phyloP scores from a whole-genome alignment of 2,113 vertebrate genomes.

The Gallinago media region DNA sequence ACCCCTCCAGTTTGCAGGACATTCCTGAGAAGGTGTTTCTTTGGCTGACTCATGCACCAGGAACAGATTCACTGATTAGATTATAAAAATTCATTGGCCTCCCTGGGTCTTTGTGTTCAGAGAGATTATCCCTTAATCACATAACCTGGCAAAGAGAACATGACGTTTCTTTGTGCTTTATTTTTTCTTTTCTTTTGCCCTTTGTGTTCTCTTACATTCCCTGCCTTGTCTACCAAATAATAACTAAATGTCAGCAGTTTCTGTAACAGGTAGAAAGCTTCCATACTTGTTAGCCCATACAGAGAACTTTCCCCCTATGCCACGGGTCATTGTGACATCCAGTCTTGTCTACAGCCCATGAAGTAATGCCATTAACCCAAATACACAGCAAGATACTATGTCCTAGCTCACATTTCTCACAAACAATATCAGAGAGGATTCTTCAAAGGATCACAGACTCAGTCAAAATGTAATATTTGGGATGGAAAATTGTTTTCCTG shows the following conservation, averaged over 20 bases:
- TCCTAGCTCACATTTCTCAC: background rate
- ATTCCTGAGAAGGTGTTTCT: background rate
- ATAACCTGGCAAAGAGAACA: background rate
- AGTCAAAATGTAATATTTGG: background rate
- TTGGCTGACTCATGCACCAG: background rate
- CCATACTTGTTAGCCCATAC: background rate
- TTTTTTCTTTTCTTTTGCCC: background rate
- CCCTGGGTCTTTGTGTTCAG: background rate
- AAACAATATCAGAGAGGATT: background rate
- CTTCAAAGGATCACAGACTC: background rate
- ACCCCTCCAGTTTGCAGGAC: background rate
- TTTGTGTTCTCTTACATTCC: background rate
- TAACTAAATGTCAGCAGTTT: background rate
- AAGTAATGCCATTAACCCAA: background rate
- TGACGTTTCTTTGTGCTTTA: background rate
- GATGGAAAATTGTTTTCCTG: background rate
- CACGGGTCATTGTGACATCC: background rate
- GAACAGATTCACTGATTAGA: background rate
- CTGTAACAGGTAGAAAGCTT: background rate
- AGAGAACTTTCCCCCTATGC: background rate
- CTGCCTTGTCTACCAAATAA: background rate
- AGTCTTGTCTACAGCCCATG: background rate
- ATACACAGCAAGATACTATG: background rate
- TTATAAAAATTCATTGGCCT: background rate
- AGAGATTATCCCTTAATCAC: background rate